phyloP scores from a whole-genome alignment of 2,113 vertebrate genomes.

The Trematomus loennbergii region DNA sequence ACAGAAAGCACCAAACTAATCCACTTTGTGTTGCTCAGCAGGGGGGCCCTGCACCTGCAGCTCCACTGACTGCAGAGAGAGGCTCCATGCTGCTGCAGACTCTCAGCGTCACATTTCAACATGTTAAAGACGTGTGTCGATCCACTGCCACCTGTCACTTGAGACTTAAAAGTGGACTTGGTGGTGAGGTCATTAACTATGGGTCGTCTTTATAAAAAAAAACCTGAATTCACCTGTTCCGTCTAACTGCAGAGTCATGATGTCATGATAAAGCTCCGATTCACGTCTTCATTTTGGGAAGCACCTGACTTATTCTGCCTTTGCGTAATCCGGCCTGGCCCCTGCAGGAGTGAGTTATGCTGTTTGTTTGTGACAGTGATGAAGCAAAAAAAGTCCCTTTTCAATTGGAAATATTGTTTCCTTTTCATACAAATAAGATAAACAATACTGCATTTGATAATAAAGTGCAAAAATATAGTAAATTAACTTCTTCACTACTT shows the following conservation, averaged over 20 bases:
- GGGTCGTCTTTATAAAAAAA: background rate
- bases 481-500: background rate
- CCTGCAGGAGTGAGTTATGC: background rate
- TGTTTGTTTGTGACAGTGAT: background rate
- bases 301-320: background rate
- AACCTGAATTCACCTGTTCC: conserved; percentile 12
- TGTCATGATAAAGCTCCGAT: background rate
- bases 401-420: background rate
- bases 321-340: conserved; percentile 11
- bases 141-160: background rate
- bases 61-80: conserved; percentile 48
- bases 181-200: background rate
- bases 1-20: conserved; percentile 30
- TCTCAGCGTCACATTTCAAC: conserved; percentile 17
- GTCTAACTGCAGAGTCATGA: conserved; percentile 1
- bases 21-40: conserved; percentile 36
- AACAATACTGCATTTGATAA: background rate
- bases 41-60: conserved; percentile 48
- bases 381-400: background rate
- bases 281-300: background rate
- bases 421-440: background rate
- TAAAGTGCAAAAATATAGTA: background rate
- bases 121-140: background rate
- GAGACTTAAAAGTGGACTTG: background rate
- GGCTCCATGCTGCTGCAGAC: conserved; percentile 43